These are phyloP conservation scores for Scolanthus callimorphus DNA, from an alignment of 92 coral and sea anemone species.

Conservation along the genomic window DNA sequence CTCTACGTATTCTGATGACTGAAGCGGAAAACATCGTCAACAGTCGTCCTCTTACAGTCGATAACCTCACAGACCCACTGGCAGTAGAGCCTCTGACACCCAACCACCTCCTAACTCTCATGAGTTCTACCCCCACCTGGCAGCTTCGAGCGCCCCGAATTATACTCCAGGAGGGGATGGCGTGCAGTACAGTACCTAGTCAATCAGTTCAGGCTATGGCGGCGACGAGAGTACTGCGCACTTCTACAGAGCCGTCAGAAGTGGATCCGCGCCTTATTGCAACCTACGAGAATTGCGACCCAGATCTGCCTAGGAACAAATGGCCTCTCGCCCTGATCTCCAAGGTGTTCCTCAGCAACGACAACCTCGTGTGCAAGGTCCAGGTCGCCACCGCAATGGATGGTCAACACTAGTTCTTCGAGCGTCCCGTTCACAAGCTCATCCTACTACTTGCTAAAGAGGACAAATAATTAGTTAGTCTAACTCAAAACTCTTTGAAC, in stretches of 20 bases:
- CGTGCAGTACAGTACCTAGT: slow-evolving; percentile 12
- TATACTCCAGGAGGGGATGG: slow-evolving; percentile 6
- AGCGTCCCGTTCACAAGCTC: slow-evolving; percentile 1
- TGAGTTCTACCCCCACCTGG: slow-evolving; percentile 1
- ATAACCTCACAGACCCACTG: slow-evolving; percentile 23
- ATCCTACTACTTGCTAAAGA: background rate
- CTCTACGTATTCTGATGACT: background rate
- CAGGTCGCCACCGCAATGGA: slow-evolving; percentile 1
- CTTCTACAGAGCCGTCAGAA: slow-evolving; percentile 7
- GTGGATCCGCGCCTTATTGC: background rate
- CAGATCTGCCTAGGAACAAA: slow-evolving; percentile 17
- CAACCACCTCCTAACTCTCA: slow-evolving; percentile 10
- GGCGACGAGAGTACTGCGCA: slow-evolving; percentile 4
- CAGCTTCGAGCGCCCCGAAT: background rate
- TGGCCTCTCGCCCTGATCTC: slow-evolving; percentile 25
- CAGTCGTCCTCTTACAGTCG: slow-evolving; percentile 31
- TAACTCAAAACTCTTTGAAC: too few species aligned
- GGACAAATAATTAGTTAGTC: background rate
- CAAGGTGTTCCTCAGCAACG: slow-evolving; percentile 20
- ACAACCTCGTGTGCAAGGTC: slow-evolving; percentile 21
- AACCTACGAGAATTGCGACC: background rate
- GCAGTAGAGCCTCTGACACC: slow-evolving; percentile 10
- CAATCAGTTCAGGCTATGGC: slow-evolving; percentile 1
- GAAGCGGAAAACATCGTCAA: slow-evolving; percentile 38
- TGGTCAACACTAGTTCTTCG: slow-evolving; percentile 6